These are phyloP conservation scores for Falco novaeseelandiae DNA, from an alignment of 2,797 vertebrate species.

Conservation along the genomic window DNA sequence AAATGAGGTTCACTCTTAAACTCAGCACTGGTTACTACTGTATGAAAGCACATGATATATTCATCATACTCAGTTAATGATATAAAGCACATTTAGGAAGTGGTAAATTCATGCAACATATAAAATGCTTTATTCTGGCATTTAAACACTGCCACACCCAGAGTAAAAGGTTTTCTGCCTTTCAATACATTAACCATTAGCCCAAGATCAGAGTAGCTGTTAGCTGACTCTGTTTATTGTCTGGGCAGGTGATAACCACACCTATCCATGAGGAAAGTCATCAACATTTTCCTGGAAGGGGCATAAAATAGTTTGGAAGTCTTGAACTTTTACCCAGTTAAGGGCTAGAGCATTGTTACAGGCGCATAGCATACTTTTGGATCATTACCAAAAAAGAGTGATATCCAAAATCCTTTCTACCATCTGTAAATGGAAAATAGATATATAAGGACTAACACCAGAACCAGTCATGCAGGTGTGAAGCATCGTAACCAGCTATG, in stretches of 20 bases:
- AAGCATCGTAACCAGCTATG: neutral
- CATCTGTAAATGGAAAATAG: neutral
- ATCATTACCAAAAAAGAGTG: accelerated
- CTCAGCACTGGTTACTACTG: neutral
- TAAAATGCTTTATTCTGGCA: neutral
- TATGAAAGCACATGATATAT: neutral
- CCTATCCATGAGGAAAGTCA: neutral
- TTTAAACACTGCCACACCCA: neutral
- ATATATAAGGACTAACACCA: neutral
- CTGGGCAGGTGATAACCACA: neutral
- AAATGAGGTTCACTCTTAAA: neutral
- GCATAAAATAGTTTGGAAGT: neutral
- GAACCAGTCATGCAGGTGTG: neutral
- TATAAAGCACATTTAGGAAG: neutral
- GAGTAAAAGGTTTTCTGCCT: neutral
- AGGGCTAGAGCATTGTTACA: neutral
- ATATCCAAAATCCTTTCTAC: neutral
- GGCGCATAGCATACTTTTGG: neutral
- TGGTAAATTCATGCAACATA: neutral
- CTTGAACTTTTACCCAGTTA: neutral
- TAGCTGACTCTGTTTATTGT: constrained; percentile 36
- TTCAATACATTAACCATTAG: neutral
- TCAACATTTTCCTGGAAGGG: constrained; percentile 10
- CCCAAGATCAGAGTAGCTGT: neutral
- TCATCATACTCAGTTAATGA: neutral